These are phyloP conservation scores for Cecropterus lyciades DNA, from an alignment of 1,140 invertebrate genomes.

Conservation along the genomic window DNA sequence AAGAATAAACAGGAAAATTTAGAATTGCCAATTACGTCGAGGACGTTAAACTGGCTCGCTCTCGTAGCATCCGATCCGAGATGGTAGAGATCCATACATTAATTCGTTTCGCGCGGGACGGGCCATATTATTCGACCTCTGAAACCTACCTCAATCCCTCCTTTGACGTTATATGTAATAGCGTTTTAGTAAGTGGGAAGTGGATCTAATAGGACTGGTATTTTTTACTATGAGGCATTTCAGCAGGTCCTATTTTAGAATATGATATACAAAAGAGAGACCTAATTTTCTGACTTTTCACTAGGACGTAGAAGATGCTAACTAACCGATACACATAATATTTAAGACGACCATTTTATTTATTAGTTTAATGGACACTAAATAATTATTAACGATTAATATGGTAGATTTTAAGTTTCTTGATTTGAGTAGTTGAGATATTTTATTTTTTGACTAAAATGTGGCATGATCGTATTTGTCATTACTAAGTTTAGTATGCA, in stretches of 20 bases:
- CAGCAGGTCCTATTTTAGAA: not conserved
- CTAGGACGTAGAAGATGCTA: too few species aligned
- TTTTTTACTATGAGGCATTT: not conserved
- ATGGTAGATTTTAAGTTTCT: too few species aligned
- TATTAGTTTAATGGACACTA: too few species aligned
- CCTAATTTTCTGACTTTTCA: too few species aligned
- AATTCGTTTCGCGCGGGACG: not conserved
- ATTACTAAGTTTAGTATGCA: too few species aligned
- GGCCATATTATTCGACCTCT: not conserved
- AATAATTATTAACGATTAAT: too few species aligned
- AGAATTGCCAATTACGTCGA: slow-evolving; percentile 18
- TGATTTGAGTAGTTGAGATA: too few species aligned
- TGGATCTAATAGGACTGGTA: not conserved
- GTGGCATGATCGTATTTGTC: not conserved
- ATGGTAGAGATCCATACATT: slow-evolving; percentile 6
- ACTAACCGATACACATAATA: too few species aligned
- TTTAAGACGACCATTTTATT: too few species aligned
- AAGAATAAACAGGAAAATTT: slow-evolving; percentile 12
- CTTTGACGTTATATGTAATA: not conserved
- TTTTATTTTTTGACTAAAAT: too few species aligned
- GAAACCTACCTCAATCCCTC: not conserved
- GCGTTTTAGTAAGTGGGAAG: not conserved
- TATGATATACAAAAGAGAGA: too few species aligned
- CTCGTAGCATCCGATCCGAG: slow-evolving; percentile 11
- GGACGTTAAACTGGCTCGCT: slow-evolving; percentile 25